Evolutionary conservation across 2,797 vertebrate species (phyloP).

Genomic region (Pipistrellus pipistrellus): DNA sequence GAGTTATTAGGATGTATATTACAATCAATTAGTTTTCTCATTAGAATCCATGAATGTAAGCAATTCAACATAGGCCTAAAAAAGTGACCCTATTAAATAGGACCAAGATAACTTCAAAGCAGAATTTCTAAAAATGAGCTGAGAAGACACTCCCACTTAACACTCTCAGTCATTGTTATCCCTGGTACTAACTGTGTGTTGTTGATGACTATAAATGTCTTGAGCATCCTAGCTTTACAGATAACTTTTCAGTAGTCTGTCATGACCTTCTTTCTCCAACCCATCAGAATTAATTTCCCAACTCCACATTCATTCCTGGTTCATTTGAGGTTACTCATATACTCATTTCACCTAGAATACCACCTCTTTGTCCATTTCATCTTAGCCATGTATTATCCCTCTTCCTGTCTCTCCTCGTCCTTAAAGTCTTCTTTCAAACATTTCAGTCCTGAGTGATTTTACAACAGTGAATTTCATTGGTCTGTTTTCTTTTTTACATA

Average conservation of each 20-base stretch:
- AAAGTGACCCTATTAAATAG: not conserved
- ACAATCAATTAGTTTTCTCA: constrained; percentile 30
- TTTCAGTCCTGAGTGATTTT: constrained; percentile 18
- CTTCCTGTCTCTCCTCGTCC: not conserved
- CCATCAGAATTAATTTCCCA: not conserved
- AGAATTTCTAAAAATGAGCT: not conserved
- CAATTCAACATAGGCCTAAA: not conserved
- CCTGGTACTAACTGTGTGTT: constrained; percentile 95
- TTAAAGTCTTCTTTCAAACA: not conserved
- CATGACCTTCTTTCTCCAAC: not conserved
- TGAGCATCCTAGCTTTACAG: not conserved
- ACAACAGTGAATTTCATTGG: not conserved
- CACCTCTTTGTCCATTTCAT: not conserved
- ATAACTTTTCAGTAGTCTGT: not conserved
- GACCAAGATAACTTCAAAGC: not conserved
- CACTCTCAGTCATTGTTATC: constrained; percentile 95
- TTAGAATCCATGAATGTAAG: constrained; percentile 7
- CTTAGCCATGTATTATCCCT: not conserved
- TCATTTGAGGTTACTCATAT: not conserved
- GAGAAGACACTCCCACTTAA: constrained; percentile 88
- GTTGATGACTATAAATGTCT: constrained; percentile 87
- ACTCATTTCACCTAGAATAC: not conserved
- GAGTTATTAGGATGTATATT: constrained; percentile 42
- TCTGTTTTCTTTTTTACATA: not conserved
- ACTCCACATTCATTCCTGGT: not conserved